Evolutionary conservation across 2,888 invertebrate genomes (phyloP).

Genomic region (Microctonus hyperodae): DNA sequence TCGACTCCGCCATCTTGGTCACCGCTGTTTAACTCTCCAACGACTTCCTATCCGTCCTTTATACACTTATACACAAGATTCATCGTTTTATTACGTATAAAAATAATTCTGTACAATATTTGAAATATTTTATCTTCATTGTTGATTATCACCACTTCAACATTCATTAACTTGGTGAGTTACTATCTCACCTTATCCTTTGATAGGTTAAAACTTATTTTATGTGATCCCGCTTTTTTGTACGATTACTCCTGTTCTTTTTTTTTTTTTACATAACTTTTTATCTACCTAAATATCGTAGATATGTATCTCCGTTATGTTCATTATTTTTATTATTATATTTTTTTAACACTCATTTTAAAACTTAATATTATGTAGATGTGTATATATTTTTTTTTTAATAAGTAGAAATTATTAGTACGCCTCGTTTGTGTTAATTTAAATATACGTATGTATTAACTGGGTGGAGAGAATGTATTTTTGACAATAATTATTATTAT

Average conservation of each 20-base stretch:
- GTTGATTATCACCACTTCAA: background rate
- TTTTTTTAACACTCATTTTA: no score
- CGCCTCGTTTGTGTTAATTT: no score
- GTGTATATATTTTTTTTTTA: no score
- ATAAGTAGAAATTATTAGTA: no score
- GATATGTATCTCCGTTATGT: no score
- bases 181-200: background rate
- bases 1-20: conserved; percentile 72
- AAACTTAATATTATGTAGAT: no score
- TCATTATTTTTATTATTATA: no score
- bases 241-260: background rate
- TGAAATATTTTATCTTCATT: background rate
- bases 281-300: no score
- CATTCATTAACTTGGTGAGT: background rate
- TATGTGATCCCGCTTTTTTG: background rate
- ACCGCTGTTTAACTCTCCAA: conserved; percentile 43
- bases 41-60: conserved; percentile 58
- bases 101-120: background rate
- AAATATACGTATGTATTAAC: no score
- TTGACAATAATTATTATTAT: no score
- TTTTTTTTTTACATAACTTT: background rate
- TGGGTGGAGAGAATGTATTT: no score
- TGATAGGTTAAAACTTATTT: no score
- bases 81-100: conserved; percentile 12
- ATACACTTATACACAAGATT: conserved; percentile 40